phyloP scores from a whole-genome alignment of 1,140 invertebrate genomes.

The Caenorhabditis inopinata region DNA sequence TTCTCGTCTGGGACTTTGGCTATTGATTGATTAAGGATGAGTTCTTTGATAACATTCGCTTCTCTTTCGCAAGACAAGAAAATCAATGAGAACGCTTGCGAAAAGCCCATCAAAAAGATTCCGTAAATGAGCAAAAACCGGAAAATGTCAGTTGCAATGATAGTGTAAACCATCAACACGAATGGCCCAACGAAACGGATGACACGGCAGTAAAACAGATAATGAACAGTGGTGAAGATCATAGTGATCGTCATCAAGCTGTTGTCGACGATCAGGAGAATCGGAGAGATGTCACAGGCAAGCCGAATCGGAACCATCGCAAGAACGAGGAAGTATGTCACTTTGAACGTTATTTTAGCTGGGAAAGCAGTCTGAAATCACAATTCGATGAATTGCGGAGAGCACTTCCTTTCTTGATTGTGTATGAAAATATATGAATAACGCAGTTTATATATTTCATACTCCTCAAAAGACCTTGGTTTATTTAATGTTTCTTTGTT shows the following conservation, averaged over 20 bases:
- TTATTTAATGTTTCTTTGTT: too few species aligned
- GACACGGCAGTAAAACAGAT: constrained; percentile 95
- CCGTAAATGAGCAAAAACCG: constrained; percentile 92
- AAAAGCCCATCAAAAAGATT: constrained; percentile 95
- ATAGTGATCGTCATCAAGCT: constrained; percentile 87
- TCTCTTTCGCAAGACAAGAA: constrained; percentile 78
- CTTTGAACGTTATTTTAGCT: constrained; percentile 86
- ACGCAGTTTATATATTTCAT: too few species aligned
- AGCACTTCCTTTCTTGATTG: too few species aligned
- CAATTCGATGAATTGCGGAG: too few species aligned
- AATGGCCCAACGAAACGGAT: constrained; percentile 97
- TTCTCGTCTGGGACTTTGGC: background rate
- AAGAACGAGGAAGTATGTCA: constrained; percentile 84
- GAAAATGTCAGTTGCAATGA: constrained; percentile 91
- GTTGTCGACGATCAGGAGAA: constrained; percentile 74
- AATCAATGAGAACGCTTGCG: constrained; percentile 90
- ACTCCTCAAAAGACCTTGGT: too few species aligned
- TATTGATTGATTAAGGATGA: background rate
- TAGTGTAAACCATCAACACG: constrained; percentile 98
- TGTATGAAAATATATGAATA: too few species aligned
- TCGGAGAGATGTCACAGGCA: constrained; percentile 73
- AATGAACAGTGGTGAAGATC: constrained; percentile 87
- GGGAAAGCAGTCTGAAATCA: constrained; percentile 81
- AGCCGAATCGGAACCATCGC: constrained; percentile 80
- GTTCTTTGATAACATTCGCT: constrained; percentile 2